Conservation (phyloP, 2,888 invertebrate genomes). For the Ochropleura leucogaster region DNA sequence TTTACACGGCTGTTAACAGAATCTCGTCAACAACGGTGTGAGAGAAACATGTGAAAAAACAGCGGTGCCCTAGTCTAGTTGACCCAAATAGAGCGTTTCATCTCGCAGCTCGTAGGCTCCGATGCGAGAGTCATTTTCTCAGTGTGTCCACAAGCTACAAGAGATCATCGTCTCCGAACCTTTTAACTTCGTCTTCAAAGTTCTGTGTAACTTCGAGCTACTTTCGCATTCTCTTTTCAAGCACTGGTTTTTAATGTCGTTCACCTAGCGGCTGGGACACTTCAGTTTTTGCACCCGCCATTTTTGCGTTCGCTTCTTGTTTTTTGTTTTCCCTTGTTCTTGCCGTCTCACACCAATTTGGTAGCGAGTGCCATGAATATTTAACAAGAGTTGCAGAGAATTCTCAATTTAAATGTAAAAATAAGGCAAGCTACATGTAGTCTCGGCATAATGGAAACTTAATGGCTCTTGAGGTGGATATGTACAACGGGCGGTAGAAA, state of each 20-base stretch:
- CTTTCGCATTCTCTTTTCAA: constrained; percentile 42
- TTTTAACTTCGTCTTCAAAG: constrained; percentile 39
- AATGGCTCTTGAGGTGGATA: constrained; percentile 11
- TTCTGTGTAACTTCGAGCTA: constrained; percentile 28
- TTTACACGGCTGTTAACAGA: constrained; percentile 61
- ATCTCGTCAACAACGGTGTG: constrained; percentile 58
- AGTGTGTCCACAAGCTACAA: constrained; percentile 63
- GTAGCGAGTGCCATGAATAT: constrained; percentile 47
- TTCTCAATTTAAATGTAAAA: constrained; percentile 39
- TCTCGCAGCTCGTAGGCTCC: constrained; percentile 66
- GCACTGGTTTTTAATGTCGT: constrained; percentile 36
- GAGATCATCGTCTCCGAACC: constrained; percentile 57
- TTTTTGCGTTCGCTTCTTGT: constrained; percentile 31
- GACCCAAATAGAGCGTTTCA: constrained; percentile 80
- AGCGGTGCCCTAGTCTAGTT: constrained; percentile 72
- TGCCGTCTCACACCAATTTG: constrained; percentile 39
- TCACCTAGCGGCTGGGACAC: constrained; percentile 49
- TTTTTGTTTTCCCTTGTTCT: constrained; percentile 43
- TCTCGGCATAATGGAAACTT: constrained; percentile 9
- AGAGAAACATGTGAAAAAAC: constrained; percentile 67
- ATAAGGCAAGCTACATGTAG: not conserved
- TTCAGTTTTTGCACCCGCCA: constrained; percentile 37
- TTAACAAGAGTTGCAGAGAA: constrained; percentile 42
- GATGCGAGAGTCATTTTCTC: constrained; percentile 68
- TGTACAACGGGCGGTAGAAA: constrained; percentile 7